A percentile compares a stretch with the other conserved stretches of the same genome.
These are phyloP conservation scores for Pomacea canaliculata DNA, from an alignment of 2,888 invertebrate species.

Conservation along the genomic window DNA sequence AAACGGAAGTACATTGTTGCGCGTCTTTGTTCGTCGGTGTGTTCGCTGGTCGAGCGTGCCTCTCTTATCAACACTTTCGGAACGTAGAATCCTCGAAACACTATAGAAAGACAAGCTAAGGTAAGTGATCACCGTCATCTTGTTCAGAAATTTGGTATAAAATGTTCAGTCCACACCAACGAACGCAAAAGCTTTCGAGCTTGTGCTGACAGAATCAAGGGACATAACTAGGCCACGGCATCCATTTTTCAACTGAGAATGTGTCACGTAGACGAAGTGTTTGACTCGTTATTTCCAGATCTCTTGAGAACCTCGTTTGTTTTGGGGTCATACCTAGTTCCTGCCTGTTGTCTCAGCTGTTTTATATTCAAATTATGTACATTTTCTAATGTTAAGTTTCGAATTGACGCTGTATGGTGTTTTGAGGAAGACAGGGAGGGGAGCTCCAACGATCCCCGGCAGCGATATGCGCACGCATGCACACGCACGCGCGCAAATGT, in stretches of 20 bases:
- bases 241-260: conserved; percentile 16
- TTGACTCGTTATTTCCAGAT: too few relatives aligned
- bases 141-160: background rate
- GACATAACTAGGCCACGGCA: conserved; percentile 22
- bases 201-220: conserved; percentile 18
- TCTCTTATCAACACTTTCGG: background rate
- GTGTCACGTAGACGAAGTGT: conserved; percentile 4
- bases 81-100: background rate
- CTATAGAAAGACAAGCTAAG: background rate
- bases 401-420: too few relatives aligned
- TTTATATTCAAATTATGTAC: too few relatives aligned
- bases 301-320: too few relatives aligned
- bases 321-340: too few relatives aligned
- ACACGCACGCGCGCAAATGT: conserved; percentile 11
- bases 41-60: conserved; percentile 10
- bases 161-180: conserved; percentile 22
- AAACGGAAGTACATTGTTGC: conserved; percentile 25
- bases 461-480: conserved; percentile 19
- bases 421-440: background rate
- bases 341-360: too few relatives aligned
- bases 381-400: too few relatives aligned
- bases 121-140: background rate
- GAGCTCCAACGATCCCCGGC: background rate
- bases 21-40: conserved; percentile 29
- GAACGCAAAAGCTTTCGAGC: conserved; percentile 25